Evolutionary conservation across 1,140 invertebrate genomes (phyloP), one percentile per base, ranked within the genome.

Genomic region (Rhagoletis zephyria): DNA sequence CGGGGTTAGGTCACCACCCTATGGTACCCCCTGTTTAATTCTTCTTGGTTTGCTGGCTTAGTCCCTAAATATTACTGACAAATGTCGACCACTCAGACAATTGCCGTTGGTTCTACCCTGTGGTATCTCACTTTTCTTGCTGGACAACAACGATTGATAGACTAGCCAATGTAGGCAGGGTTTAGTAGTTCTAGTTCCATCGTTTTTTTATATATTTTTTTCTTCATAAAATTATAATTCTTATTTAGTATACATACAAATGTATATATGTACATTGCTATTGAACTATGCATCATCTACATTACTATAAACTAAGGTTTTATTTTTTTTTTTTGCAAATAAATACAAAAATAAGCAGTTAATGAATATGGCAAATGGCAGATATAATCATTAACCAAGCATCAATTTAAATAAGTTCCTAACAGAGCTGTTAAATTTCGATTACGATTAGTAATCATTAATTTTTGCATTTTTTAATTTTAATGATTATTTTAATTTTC

Each of bases 281-380:
- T 81, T 81, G 56, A 56, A 56, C 9, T 81, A 61, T 63, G 10
- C 56, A 5, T 60, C 42, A 51, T 19, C 60, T n/a, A 61, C 30
- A 63, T 10, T 30, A 85, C 56, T 59, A 59, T 3, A 42, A 61
- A 64, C 59, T 63, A 61, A 86, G 63, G 61, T 61, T 86, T 63
- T 30, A 86, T 30, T 30, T 30, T 30, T 30, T 30, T 59, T 86
- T 86, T 63, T 63, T 61, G 85, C 59, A 85, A 16, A 42, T 60
- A 63, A 42, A 85, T 85, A 65, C 59, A 86, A 86, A 86, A 61
- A 86, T n/a, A 86, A 86, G 85, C 59, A 86, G 63, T 63, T 86
- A 86, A 86, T 86, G 63, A 65, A 63, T 86, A 86, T 86, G 85
- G 85, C 85, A 86, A 86, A 60, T 65, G n/a, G 30, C 48, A 81